Evolutionary conservation across 2,888 invertebrate species (phyloP).

Genomic region (Pristionchus exspectatus): DNA sequence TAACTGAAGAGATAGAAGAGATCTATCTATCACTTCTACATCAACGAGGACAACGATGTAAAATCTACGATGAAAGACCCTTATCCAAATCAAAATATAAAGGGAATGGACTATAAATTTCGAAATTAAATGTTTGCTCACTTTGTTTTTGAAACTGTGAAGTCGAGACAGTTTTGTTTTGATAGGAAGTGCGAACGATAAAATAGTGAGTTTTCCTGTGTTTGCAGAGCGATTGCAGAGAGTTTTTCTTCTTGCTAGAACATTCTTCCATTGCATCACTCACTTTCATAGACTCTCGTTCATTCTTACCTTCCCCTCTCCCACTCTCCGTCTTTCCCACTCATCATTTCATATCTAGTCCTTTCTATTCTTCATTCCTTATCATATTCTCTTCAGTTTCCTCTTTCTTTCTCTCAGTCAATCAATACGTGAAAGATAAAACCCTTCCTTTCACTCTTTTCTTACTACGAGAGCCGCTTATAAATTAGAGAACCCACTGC

Average conservation of each 20-base stretch:
- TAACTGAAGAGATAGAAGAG: too few relatives aligned
- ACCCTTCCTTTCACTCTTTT: background rate
- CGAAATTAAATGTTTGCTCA: too few relatives aligned
- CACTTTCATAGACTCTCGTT: too few relatives aligned
- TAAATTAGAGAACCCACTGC: background rate
- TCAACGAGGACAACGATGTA: too few relatives aligned
- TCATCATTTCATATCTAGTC: background rate
- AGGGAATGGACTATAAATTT: too few relatives aligned
- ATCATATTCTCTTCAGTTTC: background rate
- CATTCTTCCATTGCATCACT: slow-evolving; percentile 3
- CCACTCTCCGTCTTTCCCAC: background rate
- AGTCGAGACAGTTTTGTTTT: too few relatives aligned
- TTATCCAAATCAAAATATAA: too few relatives aligned
- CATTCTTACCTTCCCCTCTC: background rate
- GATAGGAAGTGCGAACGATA: background rate
- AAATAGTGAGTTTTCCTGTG: background rate
- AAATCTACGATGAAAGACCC: too few relatives aligned
- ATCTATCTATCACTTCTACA: too few relatives aligned
- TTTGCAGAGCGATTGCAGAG: background rate
- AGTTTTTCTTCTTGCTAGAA: background rate
- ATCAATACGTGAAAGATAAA: slow-evolving; percentile 18
- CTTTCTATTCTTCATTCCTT: slow-evolving; percentile 3
- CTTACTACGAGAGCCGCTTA: background rate
- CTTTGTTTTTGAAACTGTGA: too few relatives aligned
- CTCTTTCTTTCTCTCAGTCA: background rate